phyloP scores from a whole-genome alignment of 2,888 invertebrate species.

The Colostygia pectinataria region DNA sequence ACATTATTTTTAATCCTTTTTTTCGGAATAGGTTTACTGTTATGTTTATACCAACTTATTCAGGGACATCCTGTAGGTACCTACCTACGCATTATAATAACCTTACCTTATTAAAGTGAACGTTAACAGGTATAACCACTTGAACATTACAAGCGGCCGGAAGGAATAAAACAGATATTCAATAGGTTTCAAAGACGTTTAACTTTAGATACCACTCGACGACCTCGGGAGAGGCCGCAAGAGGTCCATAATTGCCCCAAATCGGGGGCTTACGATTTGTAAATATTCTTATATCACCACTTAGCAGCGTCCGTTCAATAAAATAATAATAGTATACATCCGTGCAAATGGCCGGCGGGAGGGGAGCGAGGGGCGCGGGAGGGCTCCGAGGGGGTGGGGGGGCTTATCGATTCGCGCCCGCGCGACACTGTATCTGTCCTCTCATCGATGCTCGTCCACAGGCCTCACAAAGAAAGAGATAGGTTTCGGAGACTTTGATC shows the following conservation, averaged over 20 bases:
- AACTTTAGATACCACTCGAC: conserved; percentile 36
- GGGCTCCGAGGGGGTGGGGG: conserved; percentile 48
- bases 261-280: conserved; percentile 63
- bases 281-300: conserved; percentile 76
- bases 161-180: conserved; percentile 21
- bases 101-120: too few relatives aligned
- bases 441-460: conserved; percentile 80
- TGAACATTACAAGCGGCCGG: not conserved
- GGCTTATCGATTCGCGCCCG: conserved; percentile 79
- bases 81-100: too few relatives aligned
- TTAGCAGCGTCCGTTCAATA: conserved; percentile 79
- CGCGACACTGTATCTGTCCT: conserved; percentile 82
- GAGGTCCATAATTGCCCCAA: conserved; percentile 55
- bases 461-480: conserved; percentile 83
- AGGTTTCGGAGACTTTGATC: conserved; percentile 83
- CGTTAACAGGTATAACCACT: not conserved
- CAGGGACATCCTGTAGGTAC: too few relatives aligned
- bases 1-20: too few relatives aligned
- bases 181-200: conserved; percentile 32
- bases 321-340: conserved; percentile 83
- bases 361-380: conserved; percentile 48
- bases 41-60: too few relatives aligned
- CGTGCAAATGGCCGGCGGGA: conserved; percentile 80
- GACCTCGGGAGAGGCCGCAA: conserved; percentile 32
- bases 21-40: too few relatives aligned